Conservation (phyloP, 2,113 vertebrate genomes). For the Theropithecus gelada region DNA sequence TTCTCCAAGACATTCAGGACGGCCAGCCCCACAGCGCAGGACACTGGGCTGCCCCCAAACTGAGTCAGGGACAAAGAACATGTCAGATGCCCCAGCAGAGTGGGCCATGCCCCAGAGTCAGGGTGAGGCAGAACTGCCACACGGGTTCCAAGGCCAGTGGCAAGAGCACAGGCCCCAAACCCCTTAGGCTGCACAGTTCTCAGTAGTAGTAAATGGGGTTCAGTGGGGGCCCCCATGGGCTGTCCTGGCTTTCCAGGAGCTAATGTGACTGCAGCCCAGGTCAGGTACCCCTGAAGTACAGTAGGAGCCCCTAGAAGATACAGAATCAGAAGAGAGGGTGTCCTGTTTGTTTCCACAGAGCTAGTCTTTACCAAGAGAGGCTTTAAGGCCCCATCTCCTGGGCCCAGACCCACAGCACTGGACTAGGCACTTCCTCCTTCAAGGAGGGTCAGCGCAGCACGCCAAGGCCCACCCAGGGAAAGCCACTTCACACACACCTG, state of each 20-base stretch:
- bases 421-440: neutral
- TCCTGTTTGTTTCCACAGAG: neutral
- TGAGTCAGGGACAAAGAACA: conserved; percentile 74
- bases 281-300: neutral
- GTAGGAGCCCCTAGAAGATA: neutral
- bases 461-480: neutral
- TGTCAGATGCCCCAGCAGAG: neutral
- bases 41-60: conserved; percentile 97
- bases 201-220: neutral
- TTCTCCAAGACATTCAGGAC: conserved; percentile 93
- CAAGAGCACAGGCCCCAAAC: neutral
- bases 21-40: conserved; percentile 93
- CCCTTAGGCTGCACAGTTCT: neutral
- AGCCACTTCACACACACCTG: neutral
- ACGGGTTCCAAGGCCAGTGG: neutral
- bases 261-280: neutral
- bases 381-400: neutral
- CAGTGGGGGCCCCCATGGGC: too few species aligned
- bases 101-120: neutral
- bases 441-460: too few species aligned
- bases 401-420: neutral
- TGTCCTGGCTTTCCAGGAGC: neutral
- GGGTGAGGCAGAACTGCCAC: neutral
- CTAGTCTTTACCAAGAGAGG: neutral
- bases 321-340: neutral